Evolutionary conservation across 2,113 vertebrate species (phyloP).

Genomic region (Ceratotherium simum): DNA sequence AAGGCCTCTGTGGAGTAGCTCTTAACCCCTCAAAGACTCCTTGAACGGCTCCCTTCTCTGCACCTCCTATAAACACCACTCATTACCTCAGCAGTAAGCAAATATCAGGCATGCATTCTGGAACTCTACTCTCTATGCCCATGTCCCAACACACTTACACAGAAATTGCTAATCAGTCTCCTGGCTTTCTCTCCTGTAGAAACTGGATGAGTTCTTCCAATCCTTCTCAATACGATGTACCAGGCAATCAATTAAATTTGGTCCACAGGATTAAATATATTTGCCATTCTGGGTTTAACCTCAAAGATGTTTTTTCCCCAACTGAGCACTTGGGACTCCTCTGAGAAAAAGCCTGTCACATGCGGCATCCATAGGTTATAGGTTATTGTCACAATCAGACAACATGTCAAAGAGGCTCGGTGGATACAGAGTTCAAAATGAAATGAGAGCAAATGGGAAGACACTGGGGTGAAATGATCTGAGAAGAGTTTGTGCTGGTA

Average conservation of each 20-base stretch:
- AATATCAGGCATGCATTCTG: neutral
- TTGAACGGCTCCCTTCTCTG: neutral
- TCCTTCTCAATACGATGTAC: neutral
- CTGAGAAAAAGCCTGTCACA: neutral
- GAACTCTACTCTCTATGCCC: neutral
- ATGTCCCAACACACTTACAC: neutral
- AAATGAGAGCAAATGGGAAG: conserved; percentile 56
- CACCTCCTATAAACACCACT: neutral
- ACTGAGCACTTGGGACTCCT: neutral
- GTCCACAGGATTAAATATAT: conserved; percentile 19
- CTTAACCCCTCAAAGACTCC: neutral
- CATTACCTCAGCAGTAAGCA: neutral
- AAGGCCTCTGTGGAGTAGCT: neutral
- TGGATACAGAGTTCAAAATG: conserved; percentile 1
- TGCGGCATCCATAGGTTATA: neutral
- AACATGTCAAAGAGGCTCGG: neutral
- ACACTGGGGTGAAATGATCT: accelerated
- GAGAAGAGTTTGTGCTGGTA: neutral
- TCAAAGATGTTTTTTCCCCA: neutral
- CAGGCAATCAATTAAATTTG: conserved; percentile 43
- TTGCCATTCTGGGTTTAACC: conserved; percentile 32
- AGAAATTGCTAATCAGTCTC: neutral
- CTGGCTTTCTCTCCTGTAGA: neutral
- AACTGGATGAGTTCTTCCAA: neutral
- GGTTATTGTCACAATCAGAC: neutral